Percentiles rank a stretch among this genome's conserved stretches.
Conservation (phyloP, 2,797 vertebrate genomes). For the Cossypha dichroa region DNA sequence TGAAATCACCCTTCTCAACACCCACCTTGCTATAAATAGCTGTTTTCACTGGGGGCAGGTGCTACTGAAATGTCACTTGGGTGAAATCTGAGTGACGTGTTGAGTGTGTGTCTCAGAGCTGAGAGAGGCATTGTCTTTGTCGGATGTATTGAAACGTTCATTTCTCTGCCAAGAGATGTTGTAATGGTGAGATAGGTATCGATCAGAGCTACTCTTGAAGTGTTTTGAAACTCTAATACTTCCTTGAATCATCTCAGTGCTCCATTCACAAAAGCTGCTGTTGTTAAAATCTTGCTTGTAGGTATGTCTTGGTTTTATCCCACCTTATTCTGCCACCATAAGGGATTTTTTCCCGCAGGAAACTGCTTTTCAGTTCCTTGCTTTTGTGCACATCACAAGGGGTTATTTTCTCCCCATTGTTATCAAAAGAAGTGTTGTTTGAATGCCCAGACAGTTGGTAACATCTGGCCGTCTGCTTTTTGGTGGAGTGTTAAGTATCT, state of each 20-base stretch:
- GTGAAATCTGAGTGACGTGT: not conserved
- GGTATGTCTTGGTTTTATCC: not conserved
- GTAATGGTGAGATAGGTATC: not conserved
- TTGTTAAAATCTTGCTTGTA: not conserved
- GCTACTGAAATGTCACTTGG: not conserved
- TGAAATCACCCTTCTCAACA: not conserved
- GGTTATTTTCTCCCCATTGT: not conserved
- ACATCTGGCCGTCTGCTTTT: conserved; percentile 10
- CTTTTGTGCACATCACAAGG: not conserved
- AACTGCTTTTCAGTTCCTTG: not conserved
- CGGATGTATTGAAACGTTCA: accelerated
- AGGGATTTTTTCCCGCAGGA: not conserved
- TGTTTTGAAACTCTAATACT: not conserved
- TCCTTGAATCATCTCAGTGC: not conserved
- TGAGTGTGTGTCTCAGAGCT: not conserved
- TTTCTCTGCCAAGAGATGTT: not conserved
- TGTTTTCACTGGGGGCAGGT: not conserved
- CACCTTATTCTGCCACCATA: not conserved
- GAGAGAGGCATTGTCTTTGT: not conserved
- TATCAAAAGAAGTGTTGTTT: conserved; percentile 22
- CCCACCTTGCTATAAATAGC: not conserved
- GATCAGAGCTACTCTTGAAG: not conserved
- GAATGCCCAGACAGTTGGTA: not conserved
- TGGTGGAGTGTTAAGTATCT: not conserved
- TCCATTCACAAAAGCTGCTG: not conserved